phyloP scores from a whole-genome alignment of 2,797 vertebrate genomes.

The Gymnoscopelus microlampas region DNA sequence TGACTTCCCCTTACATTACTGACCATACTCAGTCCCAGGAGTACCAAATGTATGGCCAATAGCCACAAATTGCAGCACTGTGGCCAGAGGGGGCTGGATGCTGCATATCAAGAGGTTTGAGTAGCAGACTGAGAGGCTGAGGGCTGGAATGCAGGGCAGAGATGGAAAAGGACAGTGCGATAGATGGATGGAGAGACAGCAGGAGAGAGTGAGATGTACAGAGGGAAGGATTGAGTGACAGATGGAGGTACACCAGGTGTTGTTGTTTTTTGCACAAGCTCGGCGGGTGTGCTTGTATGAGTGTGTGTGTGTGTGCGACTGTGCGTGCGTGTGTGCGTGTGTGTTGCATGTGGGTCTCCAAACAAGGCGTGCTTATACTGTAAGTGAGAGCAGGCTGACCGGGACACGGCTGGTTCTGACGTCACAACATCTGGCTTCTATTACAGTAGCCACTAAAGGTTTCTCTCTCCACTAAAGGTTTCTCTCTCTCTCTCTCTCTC shows the following conservation, averaged over 20 bases:
- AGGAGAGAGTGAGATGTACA: no score
- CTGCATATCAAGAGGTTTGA: background rate
- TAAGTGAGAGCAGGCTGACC: constrained; percentile 16
- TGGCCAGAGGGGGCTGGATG: background rate
- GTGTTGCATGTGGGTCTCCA: constrained; percentile 1
- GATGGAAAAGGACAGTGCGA: constrained; percentile 27
- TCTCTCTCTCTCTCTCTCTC: background rate
- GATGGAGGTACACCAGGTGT: no score
- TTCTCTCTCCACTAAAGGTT: no score
- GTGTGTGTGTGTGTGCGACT: background rate
- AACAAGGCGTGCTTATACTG: background rate
- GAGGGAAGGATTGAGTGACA: no score
- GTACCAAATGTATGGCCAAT: no score
- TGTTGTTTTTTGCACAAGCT: constrained; percentile 34
- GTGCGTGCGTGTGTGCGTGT: background rate
- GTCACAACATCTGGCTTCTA: constrained; percentile 56
- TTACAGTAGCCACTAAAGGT: constrained; percentile 33
- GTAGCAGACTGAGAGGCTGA: constrained; percentile 24
- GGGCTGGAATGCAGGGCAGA: constrained; percentile 18
- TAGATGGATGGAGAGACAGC: background rate
- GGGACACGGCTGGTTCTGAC: constrained; percentile 6
- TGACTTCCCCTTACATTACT: no score
- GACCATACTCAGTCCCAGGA: no score
- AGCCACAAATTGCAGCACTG: no score
- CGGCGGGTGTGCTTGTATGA: constrained; percentile 16